Evolutionary conservation across 1,140 invertebrate genomes (phyloP), one percentile per base, ranked within the genome.

Genomic region (Heliconius melpomene): DNA sequence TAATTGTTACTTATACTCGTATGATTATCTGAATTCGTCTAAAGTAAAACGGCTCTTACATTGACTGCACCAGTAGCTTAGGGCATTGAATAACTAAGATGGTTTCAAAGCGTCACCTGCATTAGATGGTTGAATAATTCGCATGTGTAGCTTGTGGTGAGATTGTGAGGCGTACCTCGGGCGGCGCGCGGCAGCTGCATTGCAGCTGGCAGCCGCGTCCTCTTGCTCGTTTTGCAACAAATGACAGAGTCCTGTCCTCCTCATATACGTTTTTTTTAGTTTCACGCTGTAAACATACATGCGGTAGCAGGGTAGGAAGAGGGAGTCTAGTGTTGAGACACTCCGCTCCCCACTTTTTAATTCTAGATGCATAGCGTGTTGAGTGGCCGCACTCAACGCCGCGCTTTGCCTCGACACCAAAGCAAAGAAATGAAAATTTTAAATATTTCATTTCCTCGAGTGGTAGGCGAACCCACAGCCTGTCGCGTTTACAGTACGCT

Each of bases 221-320:
- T 91, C 88, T 89, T 92, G 84, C 83, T 91, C 87, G 87, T 90
- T 91, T 93, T 91, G 85, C 85, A 85, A 83, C 85, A 85, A 79
- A 83, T 79, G 72, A 83, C 86, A 84, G 83, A 89, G 84, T 86
- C 86, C 81, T 85, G 84, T 79, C 80, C 80, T 66, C 79, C 52
- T 82, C 79, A 81, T 82, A 80, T 85, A 40, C 3, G n/a, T 57
- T 74, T 79, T 81, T 77, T 74, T 74, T 79, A 80, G 40, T 16
- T 46, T 3, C 5, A 16, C 40, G 40, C 40, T 46, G 13, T 16
- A 46, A 16, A 5, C 40, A 1, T 46, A 16, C 16, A 46, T 46
- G 40, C 32, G 32, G 32, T 46, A 6, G 40, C 40, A 46, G 40
- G 40, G 40, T 46, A 46, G 3, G 40, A 11, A 46, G 13, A 46